phyloP scores from a whole-genome alignment of 2,113 vertebrate genomes.

The Leptodactylus fuscus region DNA sequence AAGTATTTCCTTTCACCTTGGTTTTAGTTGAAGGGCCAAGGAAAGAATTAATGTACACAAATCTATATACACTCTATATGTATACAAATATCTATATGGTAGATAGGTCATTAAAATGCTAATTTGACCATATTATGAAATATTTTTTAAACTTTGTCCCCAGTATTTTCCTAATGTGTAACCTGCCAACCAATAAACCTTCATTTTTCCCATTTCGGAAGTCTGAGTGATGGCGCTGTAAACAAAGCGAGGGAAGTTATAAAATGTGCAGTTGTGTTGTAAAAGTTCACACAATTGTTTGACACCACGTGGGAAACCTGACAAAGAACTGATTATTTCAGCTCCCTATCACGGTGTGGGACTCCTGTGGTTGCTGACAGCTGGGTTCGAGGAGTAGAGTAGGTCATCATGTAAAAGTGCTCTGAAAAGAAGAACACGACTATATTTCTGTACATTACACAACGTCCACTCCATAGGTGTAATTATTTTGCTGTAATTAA shows the following conservation, averaged over 20 bases:
- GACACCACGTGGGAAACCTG: not conserved
- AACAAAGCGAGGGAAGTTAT: not conserved
- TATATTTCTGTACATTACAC: too few relatives aligned
- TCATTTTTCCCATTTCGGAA: not conserved
- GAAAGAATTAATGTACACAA: too few relatives aligned
- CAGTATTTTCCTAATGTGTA: not conserved
- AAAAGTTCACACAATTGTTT: constrained; percentile 3
- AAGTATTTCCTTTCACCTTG: too few relatives aligned
- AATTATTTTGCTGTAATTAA: too few relatives aligned
- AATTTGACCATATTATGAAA: not conserved
- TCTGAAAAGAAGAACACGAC: too few relatives aligned
- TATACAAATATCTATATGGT: too few relatives aligned
- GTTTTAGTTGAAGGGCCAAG: too few relatives aligned
- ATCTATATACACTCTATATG: too few relatives aligned
- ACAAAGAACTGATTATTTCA: not conserved
- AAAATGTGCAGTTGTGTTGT: not conserved
- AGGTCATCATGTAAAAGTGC: too few relatives aligned
- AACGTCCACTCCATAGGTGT: too few relatives aligned
- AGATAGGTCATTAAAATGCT: too few relatives aligned
- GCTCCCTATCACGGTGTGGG: not conserved
- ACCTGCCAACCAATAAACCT: not conserved
- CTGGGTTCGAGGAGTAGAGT: not conserved
- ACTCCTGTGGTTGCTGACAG: not conserved
- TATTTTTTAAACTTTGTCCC: not conserved
- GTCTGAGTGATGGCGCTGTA: not conserved